Evolutionary conservation across 2,888 invertebrate species (phyloP).

Genomic region (Allolobophora icterica): DNA sequence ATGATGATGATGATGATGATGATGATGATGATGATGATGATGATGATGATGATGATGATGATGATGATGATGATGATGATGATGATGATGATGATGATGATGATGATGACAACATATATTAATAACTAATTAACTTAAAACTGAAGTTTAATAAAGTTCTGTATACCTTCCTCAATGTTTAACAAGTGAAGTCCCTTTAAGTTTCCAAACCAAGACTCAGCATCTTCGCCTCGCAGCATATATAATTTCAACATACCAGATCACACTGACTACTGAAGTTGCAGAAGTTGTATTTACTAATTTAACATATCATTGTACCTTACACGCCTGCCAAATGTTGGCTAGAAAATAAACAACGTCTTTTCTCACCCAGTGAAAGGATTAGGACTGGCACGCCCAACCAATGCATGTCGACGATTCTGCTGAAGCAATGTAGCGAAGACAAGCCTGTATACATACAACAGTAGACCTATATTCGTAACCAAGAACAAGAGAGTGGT

Average conservation of each 20-base stretch:
- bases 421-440: not conserved
- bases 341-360: not conserved
- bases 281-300: not conserved
- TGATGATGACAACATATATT: not conserved
- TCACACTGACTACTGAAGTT: not conserved
- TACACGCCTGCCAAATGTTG: not conserved
- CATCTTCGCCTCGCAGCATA: not conserved
- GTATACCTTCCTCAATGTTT: too few species aligned
- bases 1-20: constrained; percentile 23
- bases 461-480: not conserved
- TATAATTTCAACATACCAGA: not conserved
- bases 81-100: not conserved
- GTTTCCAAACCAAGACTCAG: not conserved
- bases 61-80: constrained; percentile 23
- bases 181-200: too few species aligned
- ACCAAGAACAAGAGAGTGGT: not conserved
- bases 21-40: constrained; percentile 20
- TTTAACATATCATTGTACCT: not conserved
- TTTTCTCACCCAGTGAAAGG: not conserved
- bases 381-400: not conserved
- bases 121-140: too few species aligned
- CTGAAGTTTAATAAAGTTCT: too few species aligned
- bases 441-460: not conserved
- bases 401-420: not conserved
- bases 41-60: constrained; percentile 7